Base-by-base conservation (phyloP, 2,888 invertebrate species). In the Caenorhabditis sp. region DNA sequence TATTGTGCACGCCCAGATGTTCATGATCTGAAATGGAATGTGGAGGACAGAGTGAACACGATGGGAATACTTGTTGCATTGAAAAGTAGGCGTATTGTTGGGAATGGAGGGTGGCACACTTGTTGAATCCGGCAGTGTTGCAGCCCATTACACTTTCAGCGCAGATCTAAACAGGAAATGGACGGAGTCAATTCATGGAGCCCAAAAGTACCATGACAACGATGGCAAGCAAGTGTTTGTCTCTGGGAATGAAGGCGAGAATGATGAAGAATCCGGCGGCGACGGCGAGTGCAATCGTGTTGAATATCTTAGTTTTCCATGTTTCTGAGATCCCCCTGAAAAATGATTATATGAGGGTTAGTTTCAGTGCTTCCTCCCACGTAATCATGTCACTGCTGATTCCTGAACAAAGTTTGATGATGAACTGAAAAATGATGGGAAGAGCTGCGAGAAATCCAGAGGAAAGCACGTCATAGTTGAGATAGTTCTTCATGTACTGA, bases 121-220 rank as follows among this genome's bases (percentile, higher is more conserved):
- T 81, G 27, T 81, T 81, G 73, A 81, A 81, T 48, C 81, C 81
- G 1, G 81, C 81, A 22, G 81, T 81, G 35, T 81, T 81, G 35
- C 61, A 66, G 13, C 81, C 81, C 45, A 81, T 72, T 11, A 81
- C 53, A 68, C 81, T 78, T 53, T 81, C 81, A 11, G 81, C 79
- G 15, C 77, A 68, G 26, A 81, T 55, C 80, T 80, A 53, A 30
- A 45, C 8, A 20, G 24, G 17, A 58, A 32, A 52, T n/a, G 20
- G 20, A 30, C n/a, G n/a, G n/a, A n/a, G n/a, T n/a, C n/a, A 50
- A 32, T 48, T 30, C n/a, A 30, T 32, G 17, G 39, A 15, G 26
- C 24, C 9, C 1, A 39, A 8, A 41, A 24, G 30, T 15, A 80
- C 78, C 75, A 81, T 48, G 6, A 81, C 66, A 26, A 79, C 59